Evolutionary conservation across 2,797 vertebrate species (phyloP), one percentile per base, ranked within the genome.

Genomic region (Paguma larvata): DNA sequence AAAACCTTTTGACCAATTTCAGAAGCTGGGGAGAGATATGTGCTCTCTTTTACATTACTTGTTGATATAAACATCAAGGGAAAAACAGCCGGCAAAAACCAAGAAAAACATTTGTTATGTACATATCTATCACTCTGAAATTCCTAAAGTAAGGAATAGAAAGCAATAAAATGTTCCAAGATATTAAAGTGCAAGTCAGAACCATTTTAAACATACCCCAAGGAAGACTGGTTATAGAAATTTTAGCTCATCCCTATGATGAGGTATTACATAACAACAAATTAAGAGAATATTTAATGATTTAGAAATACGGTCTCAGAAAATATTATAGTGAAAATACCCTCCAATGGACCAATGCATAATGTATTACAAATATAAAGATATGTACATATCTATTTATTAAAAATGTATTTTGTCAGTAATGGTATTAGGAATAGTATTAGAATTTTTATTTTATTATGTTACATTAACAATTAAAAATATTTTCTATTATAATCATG

Each of bases 271-370:
- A 2, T 67, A 83, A 83, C 12, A 83, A 85, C 6, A 70, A 97
- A 96, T 59, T 67, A 46, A 23, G 41, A 92, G 27, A 82, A 84
- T 75, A 91, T 34, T 51, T 72, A 94, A 78, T 78, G 23, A 93
- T 70, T 87, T 92, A 85, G 7, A 97, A 75, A 83, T 68, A 72
- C 53, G 32, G 21, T 78, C 34, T 34, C 63, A 72, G 41, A 75
- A n/a, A 95, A 92, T 46, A 7, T 87, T 72, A 87, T 16, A 73
- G 5, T 68, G 18, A 96, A 96, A 95, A 85, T 88, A 53, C 18
- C n/a, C 32, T 67, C 65, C 27, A 88, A 62, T 73, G 72, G 91
- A 96, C 89, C 13, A 95, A 68, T 82, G 15, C 1, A 84, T 51
- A 85, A 15, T 87, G 19, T 53, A 70, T 65, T 65, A 53, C 51